Evolutionary conservation across 1,140 invertebrate species (phyloP).

Genomic region (Drosophila nikananu): DNA sequence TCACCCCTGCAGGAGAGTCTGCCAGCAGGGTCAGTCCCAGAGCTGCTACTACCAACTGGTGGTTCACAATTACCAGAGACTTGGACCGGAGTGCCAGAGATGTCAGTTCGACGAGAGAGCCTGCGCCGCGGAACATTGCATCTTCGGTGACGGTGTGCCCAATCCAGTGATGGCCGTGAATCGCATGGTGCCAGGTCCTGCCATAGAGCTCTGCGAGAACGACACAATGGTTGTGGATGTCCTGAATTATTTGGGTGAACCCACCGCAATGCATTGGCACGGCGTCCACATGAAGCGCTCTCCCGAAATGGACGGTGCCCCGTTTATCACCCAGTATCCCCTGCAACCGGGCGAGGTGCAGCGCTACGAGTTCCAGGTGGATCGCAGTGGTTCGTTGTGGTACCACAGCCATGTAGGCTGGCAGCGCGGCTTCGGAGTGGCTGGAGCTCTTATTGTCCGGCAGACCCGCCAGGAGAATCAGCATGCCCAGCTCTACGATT

Average conservation of each 20-base stretch:
- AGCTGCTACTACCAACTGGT: conserved; percentile 77
- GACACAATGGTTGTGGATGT: conserved; percentile 94
- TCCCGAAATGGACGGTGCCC: conserved; percentile 94
- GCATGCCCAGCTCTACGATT: conserved; percentile 90
- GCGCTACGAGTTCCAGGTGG: conserved; percentile 92
- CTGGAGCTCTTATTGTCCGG: conserved; percentile 92
- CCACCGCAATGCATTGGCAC: conserved; percentile 93
- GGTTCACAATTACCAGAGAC: conserved; percentile 71
- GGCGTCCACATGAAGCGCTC: conserved; percentile 92
- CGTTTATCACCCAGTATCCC: conserved; percentile 94
- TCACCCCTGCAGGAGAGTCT: conserved; percentile 75
- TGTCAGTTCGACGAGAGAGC: conserved; percentile 88
- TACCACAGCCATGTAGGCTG: conserved; percentile 91
- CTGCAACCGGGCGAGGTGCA: conserved; percentile 92
- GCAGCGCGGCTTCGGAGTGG: conserved; percentile 91
- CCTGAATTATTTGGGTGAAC: conserved; percentile 91
- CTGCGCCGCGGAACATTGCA: conserved; percentile 88
- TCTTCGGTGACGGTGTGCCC: conserved; percentile 90
- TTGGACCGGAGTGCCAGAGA: conserved; percentile 87
- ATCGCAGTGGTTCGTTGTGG: conserved; percentile 90
- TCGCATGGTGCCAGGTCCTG: conserved; percentile 92
- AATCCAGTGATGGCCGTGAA: conserved; percentile 92
- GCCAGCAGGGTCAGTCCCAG: conserved; percentile 66
- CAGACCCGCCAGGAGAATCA: conserved; percentile 90
- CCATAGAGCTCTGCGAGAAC: conserved; percentile 94